Percentiles rank a stretch among this genome's conserved stretches.
phyloP scores from a whole-genome alignment of 2,113 vertebrate genomes.

The Clarias magur region DNA sequence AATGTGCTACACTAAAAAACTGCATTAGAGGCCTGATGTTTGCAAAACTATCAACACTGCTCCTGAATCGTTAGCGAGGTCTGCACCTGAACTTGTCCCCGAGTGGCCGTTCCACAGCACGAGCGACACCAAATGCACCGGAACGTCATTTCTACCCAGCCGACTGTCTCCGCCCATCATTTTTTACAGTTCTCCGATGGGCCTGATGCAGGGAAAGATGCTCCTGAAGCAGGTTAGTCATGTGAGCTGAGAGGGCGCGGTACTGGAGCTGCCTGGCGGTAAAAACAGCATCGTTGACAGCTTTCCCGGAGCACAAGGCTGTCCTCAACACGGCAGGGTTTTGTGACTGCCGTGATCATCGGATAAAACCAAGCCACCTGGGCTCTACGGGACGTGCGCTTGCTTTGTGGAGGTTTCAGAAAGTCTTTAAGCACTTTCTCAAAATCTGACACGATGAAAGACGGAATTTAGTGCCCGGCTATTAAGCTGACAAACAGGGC shows the following conservation, averaged over 20 bases:
- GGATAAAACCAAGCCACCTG: conserved; percentile 28
- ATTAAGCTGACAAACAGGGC: conserved; percentile 27
- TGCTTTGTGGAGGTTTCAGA: neutral
- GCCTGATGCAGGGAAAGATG: neutral
- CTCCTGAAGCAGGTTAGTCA: neutral
- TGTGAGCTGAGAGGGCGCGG: neutral
- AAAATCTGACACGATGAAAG: neutral
- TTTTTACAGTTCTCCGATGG: neutral
- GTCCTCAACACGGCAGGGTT: conserved; percentile 35
- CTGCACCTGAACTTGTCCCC: conserved; percentile 1
- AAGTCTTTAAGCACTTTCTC: conserved; percentile 15
- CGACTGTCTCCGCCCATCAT: neutral
- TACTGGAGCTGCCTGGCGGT: conserved; percentile 1
- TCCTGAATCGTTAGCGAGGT: neutral
- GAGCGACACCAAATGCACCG: conserved; percentile 3
- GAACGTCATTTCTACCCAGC: conserved; percentile 1
- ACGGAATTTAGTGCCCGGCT: conserved; percentile 10
- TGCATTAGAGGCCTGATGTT: neutral
- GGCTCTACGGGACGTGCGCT: neutral
- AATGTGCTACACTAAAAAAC: neutral
- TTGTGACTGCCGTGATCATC: conserved; percentile 1
- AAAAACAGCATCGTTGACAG: conserved; percentile 33
- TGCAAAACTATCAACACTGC: neutral
- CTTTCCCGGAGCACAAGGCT: conserved; percentile 35
- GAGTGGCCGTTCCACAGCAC: neutral